Evolutionary conservation across 2,797 vertebrate species (phyloP), one percentile per base, ranked within the genome.

Genomic region (Crypturellus tataupa): DNA sequence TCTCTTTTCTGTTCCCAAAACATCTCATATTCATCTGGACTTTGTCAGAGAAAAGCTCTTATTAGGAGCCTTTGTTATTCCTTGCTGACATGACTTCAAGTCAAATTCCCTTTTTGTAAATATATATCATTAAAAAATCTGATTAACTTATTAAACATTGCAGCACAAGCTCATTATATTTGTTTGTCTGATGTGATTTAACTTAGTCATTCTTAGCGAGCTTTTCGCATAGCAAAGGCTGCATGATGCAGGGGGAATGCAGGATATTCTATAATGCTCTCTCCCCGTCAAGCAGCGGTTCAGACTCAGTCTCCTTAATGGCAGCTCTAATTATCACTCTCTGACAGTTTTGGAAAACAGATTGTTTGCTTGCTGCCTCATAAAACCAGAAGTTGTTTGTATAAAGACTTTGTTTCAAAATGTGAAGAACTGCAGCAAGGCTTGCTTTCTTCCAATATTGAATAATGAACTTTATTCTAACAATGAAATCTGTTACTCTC

Each of bases 111-210:
- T 93, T 84, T 87, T 94, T 79, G 88, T 86, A 95, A 93, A 88
- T 94, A 89, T 58, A 55, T 94, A 91, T 92, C 92, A 94, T 94
- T 97, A 96, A 77, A 94, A 95, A 96, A 84, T 80, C 91, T 95
- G 95, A 95, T 94, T 85, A 94, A 96, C 87, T 96, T 97, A 95
- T 93, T 96, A 96, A 97, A 87, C 78, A 93, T 46, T 70, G 60
- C 53, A 92, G 91, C 77, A 91, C 79, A 93, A 91, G 80, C 92
- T 97, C 85, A 81, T 97, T 96, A 96, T 92, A 63, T 44, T 31
- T 79, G 64, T 89, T 96, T 96, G 80, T 78, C 83, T 96, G 95
- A 87, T 72, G 69, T 91, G 84, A 76, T 96, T 96, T 92, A 94
- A 89, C 87, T 87, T 84, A 25, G 39, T 92, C 78, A 65, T 91